These are phyloP conservation scores for Eupithecia exiguata DNA, from an alignment of 2,888 invertebrate genomes.

Conservation along the genomic window DNA sequence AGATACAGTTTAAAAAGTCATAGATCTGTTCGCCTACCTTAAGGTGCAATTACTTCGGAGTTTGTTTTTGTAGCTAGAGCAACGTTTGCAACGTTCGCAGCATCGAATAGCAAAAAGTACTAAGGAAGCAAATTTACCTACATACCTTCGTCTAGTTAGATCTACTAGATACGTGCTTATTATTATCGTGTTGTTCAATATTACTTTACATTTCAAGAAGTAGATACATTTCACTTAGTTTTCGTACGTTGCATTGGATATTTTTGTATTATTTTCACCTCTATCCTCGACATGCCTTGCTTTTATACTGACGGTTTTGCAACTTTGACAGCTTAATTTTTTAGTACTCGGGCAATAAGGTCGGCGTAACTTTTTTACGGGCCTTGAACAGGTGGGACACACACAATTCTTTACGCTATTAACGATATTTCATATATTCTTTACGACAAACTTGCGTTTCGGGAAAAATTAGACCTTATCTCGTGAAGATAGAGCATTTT, in stretches of 20 bases:
- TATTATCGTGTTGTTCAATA: too few relatives aligned
- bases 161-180: too few relatives aligned
- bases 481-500: neutral
- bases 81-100: neutral
- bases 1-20: neutral
- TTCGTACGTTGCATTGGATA: neutral
- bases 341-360: constrained; percentile 43
- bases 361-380: constrained; percentile 40
- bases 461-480: neutral
- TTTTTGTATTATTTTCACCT: neutral
- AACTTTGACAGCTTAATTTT: constrained; percentile 44
- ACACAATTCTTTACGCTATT: constrained; percentile 3
- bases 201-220: too few relatives aligned
- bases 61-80: neutral
- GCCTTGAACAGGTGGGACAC: constrained; percentile 9
- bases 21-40: neutral
- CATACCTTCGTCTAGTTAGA: too few relatives aligned
- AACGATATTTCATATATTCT: neutral
- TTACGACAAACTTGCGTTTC: neutral
- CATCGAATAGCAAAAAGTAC: neutral
- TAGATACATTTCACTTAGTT: too few relatives aligned
- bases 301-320: constrained; percentile 29
- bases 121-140: neutral
- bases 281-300: neutral
- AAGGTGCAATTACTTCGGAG: neutral